Conservation (phyloP, 2,113 vertebrate species). For the Lycocorax pyrrhopterus region DNA sequence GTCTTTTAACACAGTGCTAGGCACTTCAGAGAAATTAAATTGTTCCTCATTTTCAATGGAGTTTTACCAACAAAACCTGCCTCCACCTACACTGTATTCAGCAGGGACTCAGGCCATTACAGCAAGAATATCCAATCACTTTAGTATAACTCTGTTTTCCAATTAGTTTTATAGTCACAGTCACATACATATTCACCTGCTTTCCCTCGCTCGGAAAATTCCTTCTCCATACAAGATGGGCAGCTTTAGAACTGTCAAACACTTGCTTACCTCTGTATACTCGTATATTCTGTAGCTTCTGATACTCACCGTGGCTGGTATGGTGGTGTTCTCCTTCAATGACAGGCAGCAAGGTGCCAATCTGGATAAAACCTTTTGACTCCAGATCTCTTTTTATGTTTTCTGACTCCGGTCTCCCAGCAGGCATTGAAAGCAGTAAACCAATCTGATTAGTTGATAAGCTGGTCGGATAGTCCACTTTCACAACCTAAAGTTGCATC, state of each 20-base stretch:
- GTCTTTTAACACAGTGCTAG: not conserved
- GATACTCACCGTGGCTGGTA: not conserved
- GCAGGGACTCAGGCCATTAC: not conserved
- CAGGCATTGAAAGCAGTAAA: not conserved
- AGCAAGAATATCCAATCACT: not conserved
- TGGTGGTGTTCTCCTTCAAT: not conserved
- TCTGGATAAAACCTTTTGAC: not conserved
- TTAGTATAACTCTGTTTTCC: not conserved
- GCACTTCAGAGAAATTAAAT: not conserved
- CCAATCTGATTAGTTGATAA: not conserved
- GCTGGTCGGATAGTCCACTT: rapidly evolving
- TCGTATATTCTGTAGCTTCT: not conserved
- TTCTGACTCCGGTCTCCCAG: not conserved
- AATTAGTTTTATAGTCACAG: not conserved
- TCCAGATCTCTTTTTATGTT: not conserved
- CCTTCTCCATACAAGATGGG: not conserved
- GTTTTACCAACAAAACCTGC: not conserved
- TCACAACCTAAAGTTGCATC: not conserved
- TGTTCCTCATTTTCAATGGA: not conserved
- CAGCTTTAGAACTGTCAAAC: not conserved
- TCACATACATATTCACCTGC: not conserved
- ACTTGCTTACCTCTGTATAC: not conserved
- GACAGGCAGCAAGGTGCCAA: not conserved
- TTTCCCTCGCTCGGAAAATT: not conserved
- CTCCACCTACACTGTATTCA: not conserved